Evolutionary conservation across 2,797 vertebrate genomes (phyloP), one percentile per base, ranked within the genome.

Genomic region (Gambelia wislizenii): DNA sequence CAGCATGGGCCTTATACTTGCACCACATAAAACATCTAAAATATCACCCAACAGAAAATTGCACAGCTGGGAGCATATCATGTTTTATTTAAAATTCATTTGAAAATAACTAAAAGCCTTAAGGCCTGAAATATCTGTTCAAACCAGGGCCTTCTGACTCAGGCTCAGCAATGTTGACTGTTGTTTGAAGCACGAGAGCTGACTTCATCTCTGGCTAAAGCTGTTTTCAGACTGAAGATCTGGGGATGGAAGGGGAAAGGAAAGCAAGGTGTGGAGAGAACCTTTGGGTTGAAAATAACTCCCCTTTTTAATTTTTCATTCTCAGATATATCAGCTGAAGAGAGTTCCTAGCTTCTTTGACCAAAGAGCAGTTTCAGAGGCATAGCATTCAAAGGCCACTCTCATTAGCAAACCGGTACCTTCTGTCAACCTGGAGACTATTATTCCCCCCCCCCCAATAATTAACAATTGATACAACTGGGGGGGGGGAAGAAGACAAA

Each of bases 381-480:
- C 1, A 81, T 36, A n/a, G 10, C 14, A 92, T 90, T 93, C 88
- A 94, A 91, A 92, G 74, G 70, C 74, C n/a, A 90, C 64, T 9
- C 70, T 96, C 78, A 87, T 56, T 87, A 90, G 89, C 90, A 95
- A 92, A n/a, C 4, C 30, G 27, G n/a, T 88, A 4, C 2, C 61
- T 89, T 47, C 56, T 91, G 87, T 92, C 89, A 89, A 59, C 74
- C 86, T 92, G 78, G 78, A 91, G 33, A 74, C 76, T 91, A 89
- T 86, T 87, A 89, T 70, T 88, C 89, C 83, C 81, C 49, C 49
- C 49, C n/a, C n/a, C n/a, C 42, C 42, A 89, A 80, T 70, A 93
- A 93, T 93, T 88, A 94, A 89, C 90, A 95, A 94, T 86, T 16
- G 70, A 74, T 59, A 86, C 89, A 92, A 90, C 89, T 92, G 93